These are phyloP conservation scores for Tetropium fuscum DNA, from an alignment of 2,888 invertebrate species.

Conservation along the genomic window DNA sequence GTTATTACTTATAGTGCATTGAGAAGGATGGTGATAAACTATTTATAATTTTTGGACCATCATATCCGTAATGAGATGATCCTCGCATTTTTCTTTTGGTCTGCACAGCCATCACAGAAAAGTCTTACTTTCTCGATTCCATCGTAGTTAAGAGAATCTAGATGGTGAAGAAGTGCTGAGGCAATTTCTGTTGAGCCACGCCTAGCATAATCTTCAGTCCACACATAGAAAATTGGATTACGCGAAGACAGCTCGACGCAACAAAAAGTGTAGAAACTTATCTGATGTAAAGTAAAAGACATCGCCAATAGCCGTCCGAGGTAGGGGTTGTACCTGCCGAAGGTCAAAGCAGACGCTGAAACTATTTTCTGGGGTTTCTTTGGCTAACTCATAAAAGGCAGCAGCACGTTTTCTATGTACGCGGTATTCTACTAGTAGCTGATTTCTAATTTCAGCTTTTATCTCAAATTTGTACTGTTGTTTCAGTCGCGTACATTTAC, in stretches of 20 bases:
- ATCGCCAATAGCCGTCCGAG: slow-evolving; percentile 33
- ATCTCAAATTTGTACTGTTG: background rate
- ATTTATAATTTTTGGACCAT: too few species aligned
- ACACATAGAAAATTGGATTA: slow-evolving; percentile 27
- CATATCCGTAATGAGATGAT: too few species aligned
- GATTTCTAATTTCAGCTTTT: too few species aligned
- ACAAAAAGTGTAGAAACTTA: slow-evolving; percentile 32
- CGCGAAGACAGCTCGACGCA: slow-evolving; percentile 28
- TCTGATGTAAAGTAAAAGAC: slow-evolving; percentile 39
- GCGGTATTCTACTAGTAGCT: too few species aligned
- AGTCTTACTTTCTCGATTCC: background rate
- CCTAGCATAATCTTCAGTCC: slow-evolving; percentile 26
- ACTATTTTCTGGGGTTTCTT: background rate
- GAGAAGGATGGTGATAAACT: too few species aligned
- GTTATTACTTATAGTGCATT: too few species aligned
- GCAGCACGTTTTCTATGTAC: background rate
- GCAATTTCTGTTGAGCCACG: slow-evolving; percentile 25
- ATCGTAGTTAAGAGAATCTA: background rate
- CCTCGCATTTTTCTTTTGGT: slow-evolving; percentile 5
- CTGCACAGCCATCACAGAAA: background rate
- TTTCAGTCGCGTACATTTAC: background rate
- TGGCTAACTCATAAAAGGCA: background rate
- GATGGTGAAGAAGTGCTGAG: slow-evolving; percentile 9
- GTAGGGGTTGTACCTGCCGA: slow-evolving; percentile 35
- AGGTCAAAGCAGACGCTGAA: background rate